Conservation (phyloP, 2,888 invertebrate genomes). For the Drosophila recens region DNA sequence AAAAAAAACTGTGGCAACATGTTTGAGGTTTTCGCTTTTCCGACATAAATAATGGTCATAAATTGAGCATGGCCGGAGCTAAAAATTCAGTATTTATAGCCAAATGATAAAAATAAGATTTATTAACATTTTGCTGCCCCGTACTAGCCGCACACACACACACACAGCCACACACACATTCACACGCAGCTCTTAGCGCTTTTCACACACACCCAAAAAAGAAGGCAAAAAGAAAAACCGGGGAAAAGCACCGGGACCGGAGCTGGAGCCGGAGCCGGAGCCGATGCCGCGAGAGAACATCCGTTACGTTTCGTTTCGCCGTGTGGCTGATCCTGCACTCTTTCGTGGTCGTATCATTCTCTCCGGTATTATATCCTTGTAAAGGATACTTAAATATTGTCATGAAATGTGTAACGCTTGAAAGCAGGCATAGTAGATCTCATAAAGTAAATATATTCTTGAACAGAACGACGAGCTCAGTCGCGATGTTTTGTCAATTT, state of each 20-base stretch:
- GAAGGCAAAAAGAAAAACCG: constrained; percentile 22
- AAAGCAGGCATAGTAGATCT: too few relatives aligned
- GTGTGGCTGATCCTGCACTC: constrained; percentile 70
- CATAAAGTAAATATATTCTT: too few relatives aligned
- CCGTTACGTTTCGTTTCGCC: constrained; percentile 68
- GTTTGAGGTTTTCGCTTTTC: constrained; percentile 83
- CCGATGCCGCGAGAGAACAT: constrained; percentile 67
- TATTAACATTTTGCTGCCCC: constrained; percentile 84
- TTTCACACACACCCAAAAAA: constrained; percentile 54
- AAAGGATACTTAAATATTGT: too few relatives aligned
- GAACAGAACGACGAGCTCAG: too few relatives aligned
- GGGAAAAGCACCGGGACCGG: constrained; percentile 48
- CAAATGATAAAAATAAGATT: constrained; percentile 86
- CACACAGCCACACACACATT: constrained; percentile 40
- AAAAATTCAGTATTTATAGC: constrained; percentile 86
- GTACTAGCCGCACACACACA: constrained; percentile 40
- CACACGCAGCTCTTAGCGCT: constrained; percentile 46
- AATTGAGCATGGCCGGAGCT: constrained; percentile 85
- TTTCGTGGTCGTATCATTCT: constrained; percentile 12
- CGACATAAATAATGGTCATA: constrained; percentile 86
- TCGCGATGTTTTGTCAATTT: constrained; percentile 85
- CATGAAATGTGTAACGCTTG: too few relatives aligned
- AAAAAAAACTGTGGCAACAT: constrained; percentile 79
- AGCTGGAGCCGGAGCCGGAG: constrained; percentile 57
- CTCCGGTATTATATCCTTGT: not conserved